Percentiles rank a stretch among this genome's conserved stretches.
These are phyloP conservation scores for Salvelinus sp. DNA, from an alignment of 2,113 vertebrate species.

Conservation along the genomic window DNA sequence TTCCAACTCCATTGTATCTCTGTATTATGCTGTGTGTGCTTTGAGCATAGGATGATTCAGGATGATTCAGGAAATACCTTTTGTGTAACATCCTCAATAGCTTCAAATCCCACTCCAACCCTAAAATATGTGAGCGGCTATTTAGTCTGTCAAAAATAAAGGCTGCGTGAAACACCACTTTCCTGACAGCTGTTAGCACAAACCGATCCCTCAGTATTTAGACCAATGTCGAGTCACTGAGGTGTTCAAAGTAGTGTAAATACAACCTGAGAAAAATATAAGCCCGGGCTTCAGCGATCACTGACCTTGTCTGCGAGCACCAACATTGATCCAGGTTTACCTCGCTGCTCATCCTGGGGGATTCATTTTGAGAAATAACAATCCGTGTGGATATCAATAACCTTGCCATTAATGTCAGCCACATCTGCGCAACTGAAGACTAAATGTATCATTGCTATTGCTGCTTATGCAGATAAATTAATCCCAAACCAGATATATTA, in stretches of 20 bases:
- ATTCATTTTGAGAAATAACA: neutral
- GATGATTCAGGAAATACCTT: neutral
- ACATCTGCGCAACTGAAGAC: neutral
- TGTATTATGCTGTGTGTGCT: no score
- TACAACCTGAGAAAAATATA: slow-evolving; percentile 18
- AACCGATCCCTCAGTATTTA: slow-evolving; percentile 55
- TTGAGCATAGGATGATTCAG: no score
- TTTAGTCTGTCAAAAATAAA: neutral
- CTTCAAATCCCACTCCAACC: neutral
- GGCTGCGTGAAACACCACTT: neutral
- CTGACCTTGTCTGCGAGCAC: slow-evolving; percentile 49
- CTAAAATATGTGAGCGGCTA: neutral
- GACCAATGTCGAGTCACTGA: slow-evolving; percentile 24
- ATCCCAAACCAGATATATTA: slow-evolving; percentile 46
- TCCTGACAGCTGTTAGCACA: slow-evolving; percentile 48
- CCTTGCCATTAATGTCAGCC: neutral
- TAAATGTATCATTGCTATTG: slow-evolving; percentile 16
- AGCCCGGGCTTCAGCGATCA: slow-evolving; percentile 16
- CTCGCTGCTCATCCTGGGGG: slow-evolving; percentile 2
- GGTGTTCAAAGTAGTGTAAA: slow-evolving; percentile 37
- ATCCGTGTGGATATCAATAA: neutral
- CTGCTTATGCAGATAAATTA: slow-evolving; percentile 33
- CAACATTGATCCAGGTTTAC: slow-evolving; percentile 33
- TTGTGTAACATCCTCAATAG: neutral
- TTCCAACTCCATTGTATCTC: no score